A percentile compares a stretch with the other conserved stretches of the same genome.
Evolutionary conservation across 2,888 invertebrate species (phyloP).

Genomic region (Drosophila meridionalis): DNA sequence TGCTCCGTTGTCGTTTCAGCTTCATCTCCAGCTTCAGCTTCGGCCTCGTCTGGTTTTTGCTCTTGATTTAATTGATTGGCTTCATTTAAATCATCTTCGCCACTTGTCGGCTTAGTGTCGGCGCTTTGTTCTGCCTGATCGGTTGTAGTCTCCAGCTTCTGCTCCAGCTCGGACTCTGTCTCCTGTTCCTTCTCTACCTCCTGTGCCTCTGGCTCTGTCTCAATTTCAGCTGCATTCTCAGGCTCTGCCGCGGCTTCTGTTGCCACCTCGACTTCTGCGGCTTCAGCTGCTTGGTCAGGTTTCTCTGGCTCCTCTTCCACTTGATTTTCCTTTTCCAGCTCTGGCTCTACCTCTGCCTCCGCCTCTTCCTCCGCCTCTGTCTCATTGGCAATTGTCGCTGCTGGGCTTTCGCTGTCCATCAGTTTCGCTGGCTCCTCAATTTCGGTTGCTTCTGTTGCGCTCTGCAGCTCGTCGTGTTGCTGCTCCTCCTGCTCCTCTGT

Average conservation of each 20-base stretch:
- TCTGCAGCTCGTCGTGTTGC: conserved; percentile 2
- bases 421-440: conserved; percentile 41
- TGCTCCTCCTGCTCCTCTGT: conserved; percentile 13
- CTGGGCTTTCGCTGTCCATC: conserved; percentile 52
- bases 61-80: conserved; percentile 74
- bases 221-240: conserved; percentile 24
- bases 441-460: conserved; percentile 45
- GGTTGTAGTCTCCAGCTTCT: conserved; percentile 34
- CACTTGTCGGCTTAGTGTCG: conserved; percentile 78
- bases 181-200: conserved; percentile 13
- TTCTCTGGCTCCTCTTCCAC: conserved; percentile 35
- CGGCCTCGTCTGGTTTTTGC: conserved; percentile 31
- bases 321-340: conserved; percentile 24
- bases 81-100: conserved; percentile 77
- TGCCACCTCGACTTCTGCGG: conserved; percentile 48
- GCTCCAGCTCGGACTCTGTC: conserved; percentile 5
- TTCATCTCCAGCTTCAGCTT: conserved; percentile 10
- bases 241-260: conserved; percentile 14
- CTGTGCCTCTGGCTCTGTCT: conserved; percentile 18
- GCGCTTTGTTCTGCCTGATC: conserved; percentile 69
- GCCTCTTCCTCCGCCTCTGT: not conserved
- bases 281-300: conserved; percentile 35
- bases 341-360: conserved; percentile 11
- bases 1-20: conserved; percentile 26
- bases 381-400: conserved; percentile 17